These are phyloP conservation scores for Trichonephila inaurata DNA, from an alignment of 1,140 invertebrate genomes.

Conservation along the genomic window DNA sequence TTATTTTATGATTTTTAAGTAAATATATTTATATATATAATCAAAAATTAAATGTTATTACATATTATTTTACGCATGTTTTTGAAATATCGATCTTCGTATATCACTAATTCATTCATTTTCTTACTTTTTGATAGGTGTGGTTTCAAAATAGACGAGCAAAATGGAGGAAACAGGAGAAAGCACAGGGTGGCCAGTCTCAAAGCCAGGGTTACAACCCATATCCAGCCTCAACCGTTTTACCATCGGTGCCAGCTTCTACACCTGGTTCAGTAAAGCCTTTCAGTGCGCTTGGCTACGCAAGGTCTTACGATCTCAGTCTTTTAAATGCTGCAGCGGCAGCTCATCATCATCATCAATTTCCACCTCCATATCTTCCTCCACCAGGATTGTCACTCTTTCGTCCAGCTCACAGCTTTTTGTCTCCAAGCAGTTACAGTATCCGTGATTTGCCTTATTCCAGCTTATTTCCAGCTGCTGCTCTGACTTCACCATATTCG, in stretches of 20 bases:
- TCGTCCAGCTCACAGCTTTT: slow-evolving; percentile 56
- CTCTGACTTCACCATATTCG: slow-evolving; percentile 63
- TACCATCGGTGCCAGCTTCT: slow-evolving; percentile 63
- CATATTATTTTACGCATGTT: too few species aligned
- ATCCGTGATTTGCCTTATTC: slow-evolving; percentile 69
- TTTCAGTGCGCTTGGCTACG: slow-evolving; percentile 62
- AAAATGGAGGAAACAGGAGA: slow-evolving; percentile 90
- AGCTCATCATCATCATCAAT: slow-evolving; percentile 55
- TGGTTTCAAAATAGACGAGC: slow-evolving; percentile 97
- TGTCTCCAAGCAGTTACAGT: slow-evolving; percentile 58
- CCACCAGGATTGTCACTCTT: slow-evolving; percentile 54
- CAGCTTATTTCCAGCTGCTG: slow-evolving; percentile 61
- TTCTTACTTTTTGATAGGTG: slow-evolving; percentile 84
- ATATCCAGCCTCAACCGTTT: slow-evolving; percentile 63
- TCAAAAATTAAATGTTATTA: too few species aligned
- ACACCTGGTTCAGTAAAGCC: slow-evolving; percentile 49
- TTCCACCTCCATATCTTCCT: slow-evolving; percentile 62
- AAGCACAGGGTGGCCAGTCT: slow-evolving; percentile 72
- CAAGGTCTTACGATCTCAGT: slow-evolving; percentile 60
- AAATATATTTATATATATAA: too few species aligned
- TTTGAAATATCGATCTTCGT: too few species aligned
- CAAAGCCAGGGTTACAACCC: slow-evolving; percentile 75
- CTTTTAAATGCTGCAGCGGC: slow-evolving; percentile 44
- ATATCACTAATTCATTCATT: not conserved
- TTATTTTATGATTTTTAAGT: too few species aligned